These are phyloP conservation scores for Rhincodon typus DNA, from an alignment of 2,797 vertebrate genomes.

Conservation along the genomic window DNA sequence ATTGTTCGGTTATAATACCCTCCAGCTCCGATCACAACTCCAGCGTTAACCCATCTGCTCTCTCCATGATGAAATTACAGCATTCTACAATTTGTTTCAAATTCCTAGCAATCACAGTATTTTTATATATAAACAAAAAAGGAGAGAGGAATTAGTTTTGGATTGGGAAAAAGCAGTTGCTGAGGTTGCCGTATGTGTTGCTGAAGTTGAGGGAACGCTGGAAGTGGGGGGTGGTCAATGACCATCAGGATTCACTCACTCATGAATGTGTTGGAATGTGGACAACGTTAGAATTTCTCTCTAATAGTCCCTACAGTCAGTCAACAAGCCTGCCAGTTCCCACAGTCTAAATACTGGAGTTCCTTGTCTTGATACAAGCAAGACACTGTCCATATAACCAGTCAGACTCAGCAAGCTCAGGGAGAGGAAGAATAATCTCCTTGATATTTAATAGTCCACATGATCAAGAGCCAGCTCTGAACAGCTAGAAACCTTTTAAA, in stretches of 20 bases:
- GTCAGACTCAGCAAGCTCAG: background rate
- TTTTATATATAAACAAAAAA: too few relatives aligned
- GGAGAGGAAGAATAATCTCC: background rate
- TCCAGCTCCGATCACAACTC: background rate
- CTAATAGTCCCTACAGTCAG: background rate
- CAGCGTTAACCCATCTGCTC: background rate
- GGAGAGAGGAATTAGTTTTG: too few relatives aligned
- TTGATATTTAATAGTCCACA: background rate
- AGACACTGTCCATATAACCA: background rate
- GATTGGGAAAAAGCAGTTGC: too few relatives aligned
- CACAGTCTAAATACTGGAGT: background rate
- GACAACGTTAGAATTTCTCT: background rate
- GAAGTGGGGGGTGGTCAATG: background rate
- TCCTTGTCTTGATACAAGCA: too few relatives aligned
- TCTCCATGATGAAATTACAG: background rate
- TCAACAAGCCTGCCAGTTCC: too few relatives aligned
- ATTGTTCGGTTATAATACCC: background rate
- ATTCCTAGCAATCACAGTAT: background rate
- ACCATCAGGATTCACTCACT: background rate
- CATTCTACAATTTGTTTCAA: background rate
- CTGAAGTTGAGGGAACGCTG: too few relatives aligned
- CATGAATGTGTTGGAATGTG: background rate
- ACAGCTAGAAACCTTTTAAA: background rate
- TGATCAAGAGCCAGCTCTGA: background rate
- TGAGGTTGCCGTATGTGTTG: too few relatives aligned